Evolutionary conservation across 2,797 vertebrate genomes (phyloP), one percentile per base, ranked within the genome.

Genomic region (Anguilla pacifica): DNA sequence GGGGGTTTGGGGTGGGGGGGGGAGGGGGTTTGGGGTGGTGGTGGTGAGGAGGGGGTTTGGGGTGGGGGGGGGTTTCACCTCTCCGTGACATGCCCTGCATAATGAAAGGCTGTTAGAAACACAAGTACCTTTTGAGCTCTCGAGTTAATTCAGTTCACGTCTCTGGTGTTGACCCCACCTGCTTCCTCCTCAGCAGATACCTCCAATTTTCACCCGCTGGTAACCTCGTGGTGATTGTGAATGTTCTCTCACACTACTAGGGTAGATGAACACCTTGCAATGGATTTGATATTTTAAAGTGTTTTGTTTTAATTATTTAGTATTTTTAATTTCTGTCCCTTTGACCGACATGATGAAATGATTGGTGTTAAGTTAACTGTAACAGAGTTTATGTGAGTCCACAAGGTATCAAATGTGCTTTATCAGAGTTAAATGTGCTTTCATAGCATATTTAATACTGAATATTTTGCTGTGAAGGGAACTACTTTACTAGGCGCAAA

Each of bases 111-210:
- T 43, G 15, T 77, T 77, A 77, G 74, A 77, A 77, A 43, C 35
- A 43, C 74, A 77, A 77, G 74, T 35, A 77, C 74, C 35, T 22
- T 77, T 43, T 39, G 13, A 43, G 35, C 11, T 35, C 35, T 43
- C 19, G 7, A 77, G 74, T 43, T 77, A 77, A 39, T 77, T 43
- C 31, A 72, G 70, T 31, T 35, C 70, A 35, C 70, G 70, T 72
- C 28, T 35, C 70, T 72, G 28, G n/a, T 72, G 28, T 28, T 72
- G 70, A 72, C 70, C 70, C 70, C 70, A 72, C 70, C 70, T 72
- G 70, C 28, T 72, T 72, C 70, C 70, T 35, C 28, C 28, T 28
- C 15, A 17, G 74, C 13, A 77, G 35, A 43, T 43, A 77, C 17
- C 31, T 22, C 43, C 35, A 1, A 0, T 17, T 39, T 35, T 77